Evolutionary conservation across 1,140 invertebrate species (phyloP).

Genomic region (Chlorops oryzae): DNA sequence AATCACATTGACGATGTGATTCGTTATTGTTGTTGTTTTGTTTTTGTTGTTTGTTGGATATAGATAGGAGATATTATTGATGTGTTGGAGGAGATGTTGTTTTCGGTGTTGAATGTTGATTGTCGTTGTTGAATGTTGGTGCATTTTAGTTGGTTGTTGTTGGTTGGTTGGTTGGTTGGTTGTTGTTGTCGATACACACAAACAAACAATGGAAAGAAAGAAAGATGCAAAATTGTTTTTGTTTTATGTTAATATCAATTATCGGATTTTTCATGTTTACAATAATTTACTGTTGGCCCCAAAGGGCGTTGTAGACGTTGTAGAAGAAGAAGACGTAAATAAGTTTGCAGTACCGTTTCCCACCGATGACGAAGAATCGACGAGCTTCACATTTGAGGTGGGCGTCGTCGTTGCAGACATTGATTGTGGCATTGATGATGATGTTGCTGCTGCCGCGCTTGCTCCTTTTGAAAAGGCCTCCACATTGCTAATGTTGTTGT

Average conservation of each 20-base stretch:
- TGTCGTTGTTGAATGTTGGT: constrained; percentile 17
- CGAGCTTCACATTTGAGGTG: too few species aligned
- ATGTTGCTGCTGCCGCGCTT: constrained; percentile 1
- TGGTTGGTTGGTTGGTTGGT: neutral
- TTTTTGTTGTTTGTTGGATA: too few species aligned
- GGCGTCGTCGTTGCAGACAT: constrained; percentile 13
- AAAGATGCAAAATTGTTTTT: constrained; percentile 40
- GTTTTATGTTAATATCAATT: constrained; percentile 25
- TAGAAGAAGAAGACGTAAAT: constrained; percentile 39
- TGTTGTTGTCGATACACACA: constrained; percentile 14
- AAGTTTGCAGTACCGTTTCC: constrained; percentile 46
- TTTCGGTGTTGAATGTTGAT: too few species aligned
- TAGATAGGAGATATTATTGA: too few species aligned
- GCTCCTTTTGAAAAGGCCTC: too few species aligned
- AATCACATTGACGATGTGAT: too few species aligned
- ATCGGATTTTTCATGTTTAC: constrained; percentile 41
- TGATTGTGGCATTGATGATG: too few species aligned
- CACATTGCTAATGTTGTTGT: constrained; percentile 7
- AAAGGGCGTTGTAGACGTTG: constrained; percentile 47
- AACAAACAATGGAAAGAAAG: constrained; percentile 19
- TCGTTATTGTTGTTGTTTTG: too few species aligned
- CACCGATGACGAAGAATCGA: too few species aligned
- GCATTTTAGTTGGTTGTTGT: constrained; percentile 1
- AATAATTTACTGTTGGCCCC: constrained; percentile 49
- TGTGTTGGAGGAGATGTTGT: too few species aligned